Conservation (phyloP, 1,140 invertebrate genomes). For the Caenorhabditis tropicalis region DNA sequence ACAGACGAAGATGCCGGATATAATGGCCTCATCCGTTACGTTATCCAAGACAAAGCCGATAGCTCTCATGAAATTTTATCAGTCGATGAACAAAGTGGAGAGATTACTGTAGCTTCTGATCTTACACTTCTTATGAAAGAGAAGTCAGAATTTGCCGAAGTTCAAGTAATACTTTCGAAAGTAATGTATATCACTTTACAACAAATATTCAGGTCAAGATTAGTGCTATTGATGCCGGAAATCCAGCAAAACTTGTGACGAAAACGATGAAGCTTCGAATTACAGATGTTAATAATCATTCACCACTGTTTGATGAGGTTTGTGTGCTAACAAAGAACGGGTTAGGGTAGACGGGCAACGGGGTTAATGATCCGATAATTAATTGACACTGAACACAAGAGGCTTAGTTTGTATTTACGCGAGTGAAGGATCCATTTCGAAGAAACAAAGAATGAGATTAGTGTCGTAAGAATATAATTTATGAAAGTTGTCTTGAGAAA, state of each 20-base stretch:
- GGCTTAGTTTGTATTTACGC: not conserved
- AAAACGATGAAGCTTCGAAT: constrained; percentile 83
- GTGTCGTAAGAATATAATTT: not conserved
- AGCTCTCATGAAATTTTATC: constrained; percentile 50
- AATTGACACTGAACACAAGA: not conserved
- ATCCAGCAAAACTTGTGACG: constrained; percentile 77
- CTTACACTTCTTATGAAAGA: constrained; percentile 55
- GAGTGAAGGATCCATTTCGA: not conserved
- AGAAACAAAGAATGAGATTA: not conserved
- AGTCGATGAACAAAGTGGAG: constrained; percentile 60
- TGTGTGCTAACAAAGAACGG: not conserved
- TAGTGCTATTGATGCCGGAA: constrained; percentile 77
- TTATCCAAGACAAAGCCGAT: constrained; percentile 14
- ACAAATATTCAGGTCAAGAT: constrained; percentile 52
- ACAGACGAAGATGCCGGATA: constrained; percentile 60
- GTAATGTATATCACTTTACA: constrained; percentile 43
- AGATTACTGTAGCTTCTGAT: constrained; percentile 56
- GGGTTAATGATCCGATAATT: constrained; percentile 15
- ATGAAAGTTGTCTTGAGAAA: not conserved
- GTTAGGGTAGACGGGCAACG: not conserved
- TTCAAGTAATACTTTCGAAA: not conserved
- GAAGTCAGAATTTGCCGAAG: not conserved
- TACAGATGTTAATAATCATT: constrained; percentile 92
- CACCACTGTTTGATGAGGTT: constrained; percentile 87
- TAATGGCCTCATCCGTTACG: constrained; percentile 61